Base-by-base conservation (phyloP, 2,888 invertebrate species). In the Campaea margaritaria region DNA sequence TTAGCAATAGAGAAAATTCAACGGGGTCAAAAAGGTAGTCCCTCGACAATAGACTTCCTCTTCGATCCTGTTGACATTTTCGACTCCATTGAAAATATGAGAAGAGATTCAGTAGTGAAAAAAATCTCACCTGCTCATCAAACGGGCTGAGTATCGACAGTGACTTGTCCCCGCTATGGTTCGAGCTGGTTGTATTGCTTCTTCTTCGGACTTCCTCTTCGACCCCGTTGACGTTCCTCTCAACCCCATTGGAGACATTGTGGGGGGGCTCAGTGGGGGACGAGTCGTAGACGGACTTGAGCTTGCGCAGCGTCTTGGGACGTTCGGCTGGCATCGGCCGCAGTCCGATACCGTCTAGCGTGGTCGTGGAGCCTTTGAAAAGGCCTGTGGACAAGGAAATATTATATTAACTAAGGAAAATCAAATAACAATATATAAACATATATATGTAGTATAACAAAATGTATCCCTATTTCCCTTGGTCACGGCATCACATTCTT, bases 351-450 rank as follows among this genome's bases (percentile, higher is more conserved):
- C 93, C 94, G 85, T 94, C 94, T 76, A 95, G 90, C 69, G 95
- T 94, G 80, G 95, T 94, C 62, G 96, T 95, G 58, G 97, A 96
- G 74, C 97, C 97, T 88, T 96, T 97, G 84, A 96, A 95, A 76
- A 97, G 93, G 84, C 97, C 97, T 95, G 93, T 61, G 85, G 85
- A 82, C 86, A 89, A 89, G n/a, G n/a, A n/a, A n/a, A n/a, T n/a
- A n/a, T n/a, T n/a, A n/a, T n/a, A n/a, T n/a, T n/a, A n/a, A n/a
- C n/a, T n/a, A n/a, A n/a, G n/a, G n/a, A n/a, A n/a, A n/a, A n/a
- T n/a, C n/a, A n/a, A n/a, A n/a, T n/a, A n/a, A n/a, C n/a, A n/a
- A n/a, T n/a, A n/a, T n/a, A n/a, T n/a, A n/a, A n/a, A n/a, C n/a
- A n/a, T n/a, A n/a, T n/a, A n/a, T n/a, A n/a, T n/a, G n/a, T n/a